Evolutionary conservation across 2,797 vertebrate genomes (phyloP).

Genomic region (Neosalanx taihuensis): DNA sequence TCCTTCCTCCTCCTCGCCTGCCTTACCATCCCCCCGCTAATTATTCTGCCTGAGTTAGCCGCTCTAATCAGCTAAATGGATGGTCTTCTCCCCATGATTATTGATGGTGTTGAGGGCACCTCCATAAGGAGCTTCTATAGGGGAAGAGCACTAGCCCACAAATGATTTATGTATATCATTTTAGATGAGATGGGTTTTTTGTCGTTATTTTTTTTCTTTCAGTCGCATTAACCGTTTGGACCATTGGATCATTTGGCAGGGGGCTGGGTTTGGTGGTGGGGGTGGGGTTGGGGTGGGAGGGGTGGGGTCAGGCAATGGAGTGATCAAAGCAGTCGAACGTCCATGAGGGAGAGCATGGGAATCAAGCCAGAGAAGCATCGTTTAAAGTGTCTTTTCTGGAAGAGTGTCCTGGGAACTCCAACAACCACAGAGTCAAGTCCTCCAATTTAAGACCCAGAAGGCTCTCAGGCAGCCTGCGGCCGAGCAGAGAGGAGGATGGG

Average conservation of each 20-base stretch:
- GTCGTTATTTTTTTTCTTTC: too few relatives aligned
- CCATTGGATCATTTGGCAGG: too few relatives aligned
- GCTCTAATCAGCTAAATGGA: slow-evolving; percentile 54
- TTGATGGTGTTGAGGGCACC: slow-evolving; percentile 38
- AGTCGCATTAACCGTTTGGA: too few relatives aligned
- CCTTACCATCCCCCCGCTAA: slow-evolving; percentile 24
- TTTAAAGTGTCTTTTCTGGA: slow-evolving; percentile 15
- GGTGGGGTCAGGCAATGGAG: not conserved
- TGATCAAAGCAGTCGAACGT: slow-evolving; percentile 33
- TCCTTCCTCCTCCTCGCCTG: slow-evolving; percentile 16
- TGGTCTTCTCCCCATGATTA: slow-evolving; percentile 41
- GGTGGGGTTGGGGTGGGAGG: not conserved
- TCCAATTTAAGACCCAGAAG: slow-evolving; percentile 3
- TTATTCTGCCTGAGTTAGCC: slow-evolving; percentile 33
- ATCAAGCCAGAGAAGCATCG: slow-evolving; percentile 15
- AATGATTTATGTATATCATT: slow-evolving; percentile 1
- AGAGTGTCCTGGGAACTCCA: slow-evolving; percentile 16
- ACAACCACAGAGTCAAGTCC: slow-evolving; percentile 5
- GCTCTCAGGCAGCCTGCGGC: slow-evolving; percentile 6
- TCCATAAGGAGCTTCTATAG: slow-evolving; percentile 5
- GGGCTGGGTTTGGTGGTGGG: not conserved
- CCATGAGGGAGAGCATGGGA: not conserved
- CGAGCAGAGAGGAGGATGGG: not conserved
- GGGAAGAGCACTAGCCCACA: slow-evolving; percentile 10
- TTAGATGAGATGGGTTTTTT: not conserved